phyloP scores from a whole-genome alignment of 2,113 vertebrate species.

The Ictalurus punctatus region DNA sequence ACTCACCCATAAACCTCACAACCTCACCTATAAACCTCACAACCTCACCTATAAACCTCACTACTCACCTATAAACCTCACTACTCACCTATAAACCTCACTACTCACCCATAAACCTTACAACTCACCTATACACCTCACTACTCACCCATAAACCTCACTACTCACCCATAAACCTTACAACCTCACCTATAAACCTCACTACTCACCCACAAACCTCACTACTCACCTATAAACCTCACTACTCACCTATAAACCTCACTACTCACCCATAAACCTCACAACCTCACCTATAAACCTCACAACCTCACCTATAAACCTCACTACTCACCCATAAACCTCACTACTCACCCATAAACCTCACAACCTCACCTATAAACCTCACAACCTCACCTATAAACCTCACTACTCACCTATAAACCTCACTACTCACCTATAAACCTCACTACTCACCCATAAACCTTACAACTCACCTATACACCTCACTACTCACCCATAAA shows the following conservation, averaged over 20 bases:
- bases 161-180: background rate
- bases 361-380: background rate
- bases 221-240: background rate
- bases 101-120: background rate
- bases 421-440: background rate
- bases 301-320: background rate
- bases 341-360: background rate
- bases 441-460: background rate
- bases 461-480: background rate
- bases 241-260: background rate
- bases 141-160: background rate
- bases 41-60: background rate
- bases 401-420: background rate
- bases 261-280: background rate
- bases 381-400: background rate
- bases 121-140: background rate
- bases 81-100: background rate
- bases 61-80: background rate
- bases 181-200: background rate
- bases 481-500: background rate
- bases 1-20: background rate
- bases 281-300: background rate
- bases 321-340: background rate
- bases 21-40: background rate
- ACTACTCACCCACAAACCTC: background rate